phyloP scores from a whole-genome alignment of 2,113 vertebrate species.

The Seriola aureovittata region DNA sequence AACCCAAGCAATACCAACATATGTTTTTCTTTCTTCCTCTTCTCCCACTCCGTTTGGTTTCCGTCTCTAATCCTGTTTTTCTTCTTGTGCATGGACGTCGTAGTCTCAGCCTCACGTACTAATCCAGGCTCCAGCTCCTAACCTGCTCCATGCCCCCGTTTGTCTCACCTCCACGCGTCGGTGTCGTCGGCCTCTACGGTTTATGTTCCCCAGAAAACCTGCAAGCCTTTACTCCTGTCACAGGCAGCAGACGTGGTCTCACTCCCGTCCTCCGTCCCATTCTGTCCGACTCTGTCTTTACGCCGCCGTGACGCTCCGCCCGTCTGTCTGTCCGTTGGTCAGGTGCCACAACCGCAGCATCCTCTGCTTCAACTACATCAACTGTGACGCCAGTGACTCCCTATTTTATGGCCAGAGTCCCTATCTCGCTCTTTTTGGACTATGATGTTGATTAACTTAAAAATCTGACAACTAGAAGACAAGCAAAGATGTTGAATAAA shows the following conservation, averaged over 20 bases:
- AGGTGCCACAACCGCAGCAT: constrained; percentile 63
- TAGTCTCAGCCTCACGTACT: constrained; percentile 30
- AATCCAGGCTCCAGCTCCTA: constrained; percentile 42
- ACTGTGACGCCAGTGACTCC: constrained; percentile 79
- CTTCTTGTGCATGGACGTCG: constrained; percentile 48
- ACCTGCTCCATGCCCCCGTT: background rate
- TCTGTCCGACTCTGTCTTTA: constrained; percentile 15
- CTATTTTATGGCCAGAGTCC: constrained; percentile 87
- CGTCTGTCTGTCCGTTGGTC: constrained; percentile 60
- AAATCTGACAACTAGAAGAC: constrained; percentile 65
- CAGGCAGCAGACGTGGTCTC: constrained; percentile 37
- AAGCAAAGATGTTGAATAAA: constrained; percentile 72
- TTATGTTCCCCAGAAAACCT: constrained; percentile 10
- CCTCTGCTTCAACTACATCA: constrained; percentile 71
- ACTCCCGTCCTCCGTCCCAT: constrained; percentile 3
- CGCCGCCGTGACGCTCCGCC: constrained; percentile 34
- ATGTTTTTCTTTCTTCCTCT: constrained; percentile 44
- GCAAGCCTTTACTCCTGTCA: constrained; percentile 2
- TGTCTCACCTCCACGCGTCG: constrained; percentile 1
- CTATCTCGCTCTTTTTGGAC: constrained; percentile 74
- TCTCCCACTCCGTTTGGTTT: constrained; percentile 21
- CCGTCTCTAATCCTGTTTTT: constrained; percentile 16
- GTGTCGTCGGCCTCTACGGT: constrained; percentile 5
- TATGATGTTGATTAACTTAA: constrained; percentile 66
- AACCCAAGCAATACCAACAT: constrained; percentile 86